Base-by-base conservation (phyloP, 2,888 invertebrate species). In the Melinaea menophilus region DNA sequence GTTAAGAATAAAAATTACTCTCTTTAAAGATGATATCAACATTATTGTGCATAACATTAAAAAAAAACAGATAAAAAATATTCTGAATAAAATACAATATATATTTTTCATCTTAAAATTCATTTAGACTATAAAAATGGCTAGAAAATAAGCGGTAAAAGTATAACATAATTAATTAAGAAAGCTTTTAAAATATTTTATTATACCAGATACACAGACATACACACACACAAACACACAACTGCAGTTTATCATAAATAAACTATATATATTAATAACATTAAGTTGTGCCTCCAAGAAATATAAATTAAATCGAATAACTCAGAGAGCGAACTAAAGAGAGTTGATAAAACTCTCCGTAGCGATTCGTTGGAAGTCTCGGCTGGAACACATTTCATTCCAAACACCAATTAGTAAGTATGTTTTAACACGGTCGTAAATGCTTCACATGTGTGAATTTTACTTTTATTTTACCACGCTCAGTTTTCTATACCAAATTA, bases 271-370 rank as follows among this genome's bases (percentile, higher is more conserved):
- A 3, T 51, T 51, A 31, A 9, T 5, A 51, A 22, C 31, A 31
- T 31, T 0, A 11, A 51, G 51, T 51, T 51, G 3, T 31, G 51
- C 51, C 31, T 51, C 51, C 5, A 11, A 31, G 51, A 51, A 51
- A 51, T 51, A 31, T 51, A 51, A 51, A 51, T 51, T n/a, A 9
- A 31, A 51, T 2, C 51, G 31, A 51, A 5, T 51, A 51, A 51
- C 7, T 31, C 31, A 51, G 51, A 51, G 11, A 31, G 7, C 51
- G 51, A 31, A 9, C 51, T 41, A 9, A 41, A 41, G 41, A 9
- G 31, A 31, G 31, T 51, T 31, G 51, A 51, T 51, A 31, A 51
- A 51, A 51, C 51, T 31, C 31, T 31, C 9, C 51, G 9, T 9
- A 22, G 51, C 9, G 31, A 51, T 5, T 11, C 51, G 9, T 31